Percentiles rank a stretch among this genome's conserved stretches.
Evolutionary conservation across 2,113 vertebrate genomes (phyloP).

Genomic region (Ornithorhynchus anatinus): DNA sequence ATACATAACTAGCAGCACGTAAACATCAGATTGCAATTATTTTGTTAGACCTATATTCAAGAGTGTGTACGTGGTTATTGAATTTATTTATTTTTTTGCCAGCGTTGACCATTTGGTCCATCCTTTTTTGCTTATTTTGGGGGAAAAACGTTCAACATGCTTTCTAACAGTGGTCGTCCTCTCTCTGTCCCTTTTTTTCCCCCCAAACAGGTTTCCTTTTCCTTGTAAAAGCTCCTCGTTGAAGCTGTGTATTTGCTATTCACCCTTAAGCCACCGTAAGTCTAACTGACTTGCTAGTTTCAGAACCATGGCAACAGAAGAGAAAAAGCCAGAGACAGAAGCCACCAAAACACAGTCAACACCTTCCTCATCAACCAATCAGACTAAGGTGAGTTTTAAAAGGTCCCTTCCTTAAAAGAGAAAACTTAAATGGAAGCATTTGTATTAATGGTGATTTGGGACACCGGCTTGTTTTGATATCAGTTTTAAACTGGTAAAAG

Average conservation of each 20-base stretch:
- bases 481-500: too few relatives aligned
- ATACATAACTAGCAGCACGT: too few relatives aligned
- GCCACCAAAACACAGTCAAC: slow-evolving; percentile 88
- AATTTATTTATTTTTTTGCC: too few relatives aligned
- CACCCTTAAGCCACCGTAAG: slow-evolving; percentile 28
- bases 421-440: too few relatives aligned
- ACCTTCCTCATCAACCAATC: slow-evolving; percentile 89
- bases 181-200: background rate
- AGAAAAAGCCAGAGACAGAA: slow-evolving; percentile 97
- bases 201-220: background rate
- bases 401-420: too few relatives aligned
- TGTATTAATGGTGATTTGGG: background rate
- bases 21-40: too few relatives aligned
- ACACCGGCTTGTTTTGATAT: background rate
- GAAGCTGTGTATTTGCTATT: slow-evolving; percentile 39
- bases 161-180: slow-evolving; percentile 22
- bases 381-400: slow-evolving; percentile 86
- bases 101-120: too few relatives aligned
- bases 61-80: too few relatives aligned
- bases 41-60: too few relatives aligned
- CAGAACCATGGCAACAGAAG: slow-evolving; percentile 93
- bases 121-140: too few relatives aligned
- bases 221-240: background rate
- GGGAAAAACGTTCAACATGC: too few relatives aligned
- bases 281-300: slow-evolving; percentile 46